phyloP scores from a whole-genome alignment of 2,888 invertebrate species.

The Cosmia pyralina region DNA sequence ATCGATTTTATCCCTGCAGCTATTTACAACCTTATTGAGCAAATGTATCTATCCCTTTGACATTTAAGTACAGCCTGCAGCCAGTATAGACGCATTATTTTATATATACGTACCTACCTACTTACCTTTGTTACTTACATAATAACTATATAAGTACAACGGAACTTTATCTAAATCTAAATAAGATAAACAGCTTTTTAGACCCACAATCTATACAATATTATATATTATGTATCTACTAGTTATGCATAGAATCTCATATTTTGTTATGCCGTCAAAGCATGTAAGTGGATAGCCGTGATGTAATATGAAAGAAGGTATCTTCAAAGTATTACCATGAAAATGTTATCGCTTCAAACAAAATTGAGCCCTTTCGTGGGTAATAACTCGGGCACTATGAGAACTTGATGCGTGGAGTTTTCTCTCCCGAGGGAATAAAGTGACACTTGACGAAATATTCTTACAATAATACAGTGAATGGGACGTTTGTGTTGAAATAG shows the following conservation, averaged over 20 bases:
- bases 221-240: constrained; percentile 53
- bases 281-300: constrained; percentile 63
- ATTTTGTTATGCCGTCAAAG: constrained; percentile 67
- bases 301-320: constrained; percentile 73
- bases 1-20: too few species aligned
- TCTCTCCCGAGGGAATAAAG: constrained; percentile 68
- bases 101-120: background rate
- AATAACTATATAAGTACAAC: background rate
- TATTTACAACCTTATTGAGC: too few species aligned
- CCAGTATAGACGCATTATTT: background rate
- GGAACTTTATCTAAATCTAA: background rate
- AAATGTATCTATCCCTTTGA: background rate
- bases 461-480: constrained; percentile 43
- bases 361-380: constrained; percentile 78
- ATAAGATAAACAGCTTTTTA: background rate
- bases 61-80: background rate
- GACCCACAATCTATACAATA: constrained; percentile 11
- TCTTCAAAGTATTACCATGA: constrained; percentile 79
- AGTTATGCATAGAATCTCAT: constrained; percentile 69
- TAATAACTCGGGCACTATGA: constrained; percentile 76
- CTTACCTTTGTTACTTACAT: background rate
- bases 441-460: constrained; percentile 63
- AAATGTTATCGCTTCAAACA: constrained; percentile 79
- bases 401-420: constrained; percentile 68
- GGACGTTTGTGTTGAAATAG: constrained; percentile 19